Percentiles rank a stretch among this genome's conserved stretches.
Conservation (phyloP, 2,888 invertebrate genomes). For the Tetramorium bicarinatum region DNA sequence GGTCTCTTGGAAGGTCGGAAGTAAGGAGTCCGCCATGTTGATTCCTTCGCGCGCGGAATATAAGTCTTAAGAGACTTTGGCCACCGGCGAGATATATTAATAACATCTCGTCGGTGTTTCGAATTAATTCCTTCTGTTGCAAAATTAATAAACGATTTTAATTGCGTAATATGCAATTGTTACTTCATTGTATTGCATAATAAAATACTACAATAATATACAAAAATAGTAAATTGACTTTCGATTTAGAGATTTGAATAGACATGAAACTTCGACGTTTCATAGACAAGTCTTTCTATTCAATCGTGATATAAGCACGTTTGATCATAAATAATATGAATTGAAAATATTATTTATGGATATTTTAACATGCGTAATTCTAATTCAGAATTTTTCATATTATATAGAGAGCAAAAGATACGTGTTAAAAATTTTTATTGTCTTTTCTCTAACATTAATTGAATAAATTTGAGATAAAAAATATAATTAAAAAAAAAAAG, state of each 20-base stretch:
- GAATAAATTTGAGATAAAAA: not conserved
- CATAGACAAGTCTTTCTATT: not conserved
- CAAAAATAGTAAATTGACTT: not conserved
- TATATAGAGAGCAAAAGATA: not conserved
- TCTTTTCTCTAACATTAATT: not conserved
- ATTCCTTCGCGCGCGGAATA: conserved; percentile 1
- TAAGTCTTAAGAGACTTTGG: too few relatives aligned
- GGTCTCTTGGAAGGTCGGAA: conserved; percentile 53
- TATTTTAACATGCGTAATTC: not conserved
- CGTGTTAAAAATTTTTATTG: not conserved
- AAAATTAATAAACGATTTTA: not conserved
- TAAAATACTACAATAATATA: not conserved
- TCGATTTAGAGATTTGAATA: not conserved
- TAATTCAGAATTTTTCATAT: not conserved
- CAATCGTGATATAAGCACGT: not conserved
- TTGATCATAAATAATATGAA: not conserved
- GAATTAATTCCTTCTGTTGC: not conserved
- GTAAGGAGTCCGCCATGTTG: conserved; percentile 60
- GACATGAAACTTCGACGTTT: not conserved
- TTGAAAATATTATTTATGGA: not conserved
- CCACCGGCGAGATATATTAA: too few relatives aligned
- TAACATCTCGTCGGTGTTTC: too few relatives aligned
- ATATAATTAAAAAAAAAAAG: not conserved
- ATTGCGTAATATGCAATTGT: not conserved
- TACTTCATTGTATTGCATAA: not conserved